phyloP scores from a whole-genome alignment of 2,113 vertebrate species.

The Sorex araneus region DNA sequence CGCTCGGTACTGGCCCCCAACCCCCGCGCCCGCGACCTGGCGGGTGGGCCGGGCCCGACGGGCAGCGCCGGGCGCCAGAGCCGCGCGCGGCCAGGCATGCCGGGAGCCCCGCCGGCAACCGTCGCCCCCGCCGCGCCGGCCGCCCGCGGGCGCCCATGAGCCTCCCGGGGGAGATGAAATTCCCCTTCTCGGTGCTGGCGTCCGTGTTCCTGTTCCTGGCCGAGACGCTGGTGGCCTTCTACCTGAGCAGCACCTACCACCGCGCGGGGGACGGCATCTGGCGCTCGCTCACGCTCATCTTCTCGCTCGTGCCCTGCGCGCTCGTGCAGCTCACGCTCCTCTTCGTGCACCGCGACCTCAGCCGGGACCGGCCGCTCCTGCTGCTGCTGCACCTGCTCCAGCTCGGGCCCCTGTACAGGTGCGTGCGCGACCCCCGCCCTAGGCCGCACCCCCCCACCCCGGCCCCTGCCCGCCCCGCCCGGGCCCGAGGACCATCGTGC shows the following conservation, averaged over 20 bases:
- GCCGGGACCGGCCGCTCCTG: slow-evolving; percentile 95
- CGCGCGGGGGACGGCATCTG: slow-evolving; percentile 95
- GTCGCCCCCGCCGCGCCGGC: not conserved
- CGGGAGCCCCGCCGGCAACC: not conserved
- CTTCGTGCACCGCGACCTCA: slow-evolving; percentile 97
- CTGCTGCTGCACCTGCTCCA: slow-evolving; percentile 97
- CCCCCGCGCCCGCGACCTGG: slow-evolving; percentile 11
- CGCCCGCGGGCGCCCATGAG: slow-evolving; percentile 77
- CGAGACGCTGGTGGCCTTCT: slow-evolving; percentile 94
- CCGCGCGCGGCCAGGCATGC: slow-evolving; percentile 7
- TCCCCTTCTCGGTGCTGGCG: slow-evolving; percentile 95
- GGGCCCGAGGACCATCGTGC: not conserved
- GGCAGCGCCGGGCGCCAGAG: slow-evolving; percentile 27
- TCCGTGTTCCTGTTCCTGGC: slow-evolving; percentile 95
- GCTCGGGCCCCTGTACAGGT: slow-evolving; percentile 97
- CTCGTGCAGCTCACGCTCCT: slow-evolving; percentile 97
- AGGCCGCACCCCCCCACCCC: not conserved
- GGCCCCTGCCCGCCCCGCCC: not conserved
- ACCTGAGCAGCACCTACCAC: slow-evolving; percentile 95
- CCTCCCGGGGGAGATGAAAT: slow-evolving; percentile 91
- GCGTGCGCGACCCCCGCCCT: slow-evolving; percentile 79
- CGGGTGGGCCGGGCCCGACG: slow-evolving; percentile 47
- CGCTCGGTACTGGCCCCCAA: not conserved
- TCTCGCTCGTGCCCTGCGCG: slow-evolving; percentile 94
- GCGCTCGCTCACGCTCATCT: slow-evolving; percentile 95